A percentile compares a stretch with the other conserved stretches of the same genome.
Evolutionary conservation across 2,113 vertebrate species (phyloP).

Genomic region (Dicentrarchus labrax): DNA sequence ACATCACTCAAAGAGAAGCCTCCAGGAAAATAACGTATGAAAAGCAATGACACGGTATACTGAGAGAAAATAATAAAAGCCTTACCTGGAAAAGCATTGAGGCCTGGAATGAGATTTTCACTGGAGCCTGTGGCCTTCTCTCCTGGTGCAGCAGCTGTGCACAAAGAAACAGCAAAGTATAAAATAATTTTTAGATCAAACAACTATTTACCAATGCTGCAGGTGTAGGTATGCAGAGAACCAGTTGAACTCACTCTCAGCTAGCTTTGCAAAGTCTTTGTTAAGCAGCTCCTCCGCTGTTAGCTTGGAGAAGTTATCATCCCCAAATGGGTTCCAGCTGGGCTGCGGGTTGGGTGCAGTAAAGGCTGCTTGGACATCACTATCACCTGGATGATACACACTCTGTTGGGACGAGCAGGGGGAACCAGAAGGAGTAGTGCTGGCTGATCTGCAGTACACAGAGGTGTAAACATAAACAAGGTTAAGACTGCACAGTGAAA

Average conservation of each 20-base stretch:
- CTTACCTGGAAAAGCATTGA: constrained; percentile 91
- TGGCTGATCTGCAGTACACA: constrained; percentile 90
- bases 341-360: constrained; percentile 70
- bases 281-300: constrained; percentile 98
- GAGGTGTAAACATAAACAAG: constrained; percentile 26
- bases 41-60: not conserved
- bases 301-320: constrained; percentile 98
- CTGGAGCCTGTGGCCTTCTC: constrained; percentile 87
- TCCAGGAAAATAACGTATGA: not conserved
- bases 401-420: constrained; percentile 86
- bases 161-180: constrained; percentile 40
- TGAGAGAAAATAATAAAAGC: not conserved
- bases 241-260: constrained; percentile 86
- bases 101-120: constrained; percentile 90
- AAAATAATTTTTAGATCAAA: not conserved
- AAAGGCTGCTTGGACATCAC: constrained; percentile 15
- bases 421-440: constrained; percentile 95
- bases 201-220: not conserved
- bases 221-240: not conserved
- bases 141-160: constrained; percentile 84
- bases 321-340: constrained; percentile 97
- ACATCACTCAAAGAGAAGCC: not conserved
- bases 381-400: constrained; percentile 81
- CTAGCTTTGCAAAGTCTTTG: constrained; percentile 96
- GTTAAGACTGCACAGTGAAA: constrained; percentile 9